Evolutionary conservation across 2,888 invertebrate species (phyloP).

Genomic region (Epirrhoe tristata): DNA sequence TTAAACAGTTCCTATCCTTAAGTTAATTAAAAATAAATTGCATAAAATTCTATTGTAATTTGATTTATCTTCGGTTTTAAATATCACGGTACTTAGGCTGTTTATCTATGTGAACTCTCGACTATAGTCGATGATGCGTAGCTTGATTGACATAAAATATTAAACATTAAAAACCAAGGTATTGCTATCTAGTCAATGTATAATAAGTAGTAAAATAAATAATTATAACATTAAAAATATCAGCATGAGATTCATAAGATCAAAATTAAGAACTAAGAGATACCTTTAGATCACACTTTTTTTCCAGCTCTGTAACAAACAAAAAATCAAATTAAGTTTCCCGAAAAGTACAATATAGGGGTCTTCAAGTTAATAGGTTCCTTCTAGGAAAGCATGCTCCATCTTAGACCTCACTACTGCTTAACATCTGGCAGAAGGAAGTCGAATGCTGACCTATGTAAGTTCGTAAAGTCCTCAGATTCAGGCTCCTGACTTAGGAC

Average conservation of each 20-base stretch:
- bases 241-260: neutral
- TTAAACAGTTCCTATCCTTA: conserved; percentile 54
- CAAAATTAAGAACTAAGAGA: conserved; percentile 4
- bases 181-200: neutral
- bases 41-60: conserved; percentile 42
- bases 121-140: conserved; percentile 29
- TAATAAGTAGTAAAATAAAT: neutral
- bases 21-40: conserved; percentile 44
- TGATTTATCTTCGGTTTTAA: conserved; percentile 32
- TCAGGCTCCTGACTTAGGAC: too few relatives aligned
- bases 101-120: conserved; percentile 35
- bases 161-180: too few relatives aligned
- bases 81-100: conserved; percentile 29
- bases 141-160: conserved; percentile 9
- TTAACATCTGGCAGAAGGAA: too few relatives aligned
- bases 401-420: too few relatives aligned
- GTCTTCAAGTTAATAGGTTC: too few relatives aligned
- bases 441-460: too few relatives aligned
- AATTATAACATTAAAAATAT: conserved; percentile 4
- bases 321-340: neutral
- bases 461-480: too few relatives aligned
- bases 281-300: conserved; percentile 54
- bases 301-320: conserved; percentile 63
- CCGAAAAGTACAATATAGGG: too few relatives aligned
- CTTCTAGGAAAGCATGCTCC: too few relatives aligned